These are phyloP conservation scores for Syngnathus acus DNA, from an alignment of 2,797 vertebrate species.

Conservation along the genomic window DNA sequence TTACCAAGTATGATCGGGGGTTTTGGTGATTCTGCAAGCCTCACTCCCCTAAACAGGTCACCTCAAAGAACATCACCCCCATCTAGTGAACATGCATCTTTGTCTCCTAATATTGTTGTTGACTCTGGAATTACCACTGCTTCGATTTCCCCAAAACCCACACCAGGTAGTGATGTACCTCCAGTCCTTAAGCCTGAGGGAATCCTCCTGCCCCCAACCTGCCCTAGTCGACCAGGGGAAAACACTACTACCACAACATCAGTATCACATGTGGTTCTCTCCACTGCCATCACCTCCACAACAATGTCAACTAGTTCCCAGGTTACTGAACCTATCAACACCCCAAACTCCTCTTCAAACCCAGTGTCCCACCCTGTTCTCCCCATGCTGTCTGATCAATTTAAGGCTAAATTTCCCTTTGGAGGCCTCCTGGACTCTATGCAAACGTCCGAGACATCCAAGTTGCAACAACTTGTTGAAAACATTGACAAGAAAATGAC, in stretches of 20 bases:
- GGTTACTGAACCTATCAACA: slow-evolving; percentile 63
- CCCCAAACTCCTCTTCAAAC: slow-evolving; percentile 68
- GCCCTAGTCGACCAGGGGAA: slow-evolving; percentile 71
- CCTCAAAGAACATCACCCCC: slow-evolving; percentile 92
- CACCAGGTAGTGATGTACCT: slow-evolving; percentile 57
- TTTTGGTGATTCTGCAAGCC: slow-evolving; percentile 84
- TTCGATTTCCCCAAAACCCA: slow-evolving; percentile 79
- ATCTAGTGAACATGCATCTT: slow-evolving; percentile 90
- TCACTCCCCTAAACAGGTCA: slow-evolving; percentile 88
- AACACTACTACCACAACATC: slow-evolving; percentile 59
- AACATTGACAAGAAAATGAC: slow-evolving; percentile 99
- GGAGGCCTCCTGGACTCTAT: slow-evolving; percentile 98
- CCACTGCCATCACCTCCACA: slow-evolving; percentile 63
- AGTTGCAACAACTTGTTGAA: slow-evolving; percentile 96
- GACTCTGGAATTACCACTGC: slow-evolving; percentile 71
- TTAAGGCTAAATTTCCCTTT: slow-evolving; percentile 97
- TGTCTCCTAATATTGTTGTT: slow-evolving; percentile 84
- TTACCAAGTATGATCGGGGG: slow-evolving; percentile 76
- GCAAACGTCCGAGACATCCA: slow-evolving; percentile 99
- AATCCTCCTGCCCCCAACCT: slow-evolving; percentile 74
- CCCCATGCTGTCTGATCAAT: slow-evolving; percentile 85
- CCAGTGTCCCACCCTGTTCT: slow-evolving; percentile 81
- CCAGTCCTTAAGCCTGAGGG: slow-evolving; percentile 81
- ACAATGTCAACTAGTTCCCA: slow-evolving; percentile 60
- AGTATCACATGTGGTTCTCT: slow-evolving; percentile 70